Percentiles rank a stretch among this genome's conserved stretches.
Conservation (phyloP, 2,888 invertebrate genomes). For the Andrena fulva region DNA sequence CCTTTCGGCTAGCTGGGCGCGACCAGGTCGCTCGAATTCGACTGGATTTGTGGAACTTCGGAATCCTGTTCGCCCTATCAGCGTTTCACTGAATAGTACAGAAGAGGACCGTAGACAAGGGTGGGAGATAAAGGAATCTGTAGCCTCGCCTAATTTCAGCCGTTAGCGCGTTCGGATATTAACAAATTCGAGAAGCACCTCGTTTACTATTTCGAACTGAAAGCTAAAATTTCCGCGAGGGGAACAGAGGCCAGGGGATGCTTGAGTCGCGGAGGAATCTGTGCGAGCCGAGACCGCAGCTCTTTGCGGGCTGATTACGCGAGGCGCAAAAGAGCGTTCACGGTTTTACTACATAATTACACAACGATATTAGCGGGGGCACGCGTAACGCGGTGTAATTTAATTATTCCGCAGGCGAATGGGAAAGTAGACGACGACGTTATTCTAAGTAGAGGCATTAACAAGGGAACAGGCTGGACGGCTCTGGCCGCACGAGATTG, state of each 20-base stretch:
- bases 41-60: slow-evolving; percentile 62
- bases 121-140: too few species aligned
- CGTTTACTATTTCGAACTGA: background rate
- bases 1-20: slow-evolving; percentile 18
- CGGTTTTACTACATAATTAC: slow-evolving; percentile 21
- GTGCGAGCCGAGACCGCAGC: background rate
- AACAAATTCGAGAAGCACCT: background rate
- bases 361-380: slow-evolving; percentile 9
- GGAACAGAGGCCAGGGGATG: background rate
- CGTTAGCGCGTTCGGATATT: background rate
- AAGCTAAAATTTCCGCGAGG: background rate
- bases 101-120: too few species aligned
- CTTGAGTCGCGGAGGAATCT: background rate
- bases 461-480: background rate
- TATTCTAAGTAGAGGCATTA: slow-evolving; percentile 42
- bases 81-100: slow-evolving; percentile 35
- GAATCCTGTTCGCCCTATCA: slow-evolving; percentile 67
- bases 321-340: background rate
- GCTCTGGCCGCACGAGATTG: slow-evolving; percentile 34
- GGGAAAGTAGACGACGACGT: slow-evolving; percentile 25
- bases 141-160: background rate
- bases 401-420: slow-evolving; percentile 30
- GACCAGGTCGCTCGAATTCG: slow-evolving; percentile 69
- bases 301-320: background rate
- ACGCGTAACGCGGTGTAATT: slow-evolving; percentile 31